Base-by-base conservation (phyloP, 1,140 invertebrate species). In the Calliphora vicina region DNA sequence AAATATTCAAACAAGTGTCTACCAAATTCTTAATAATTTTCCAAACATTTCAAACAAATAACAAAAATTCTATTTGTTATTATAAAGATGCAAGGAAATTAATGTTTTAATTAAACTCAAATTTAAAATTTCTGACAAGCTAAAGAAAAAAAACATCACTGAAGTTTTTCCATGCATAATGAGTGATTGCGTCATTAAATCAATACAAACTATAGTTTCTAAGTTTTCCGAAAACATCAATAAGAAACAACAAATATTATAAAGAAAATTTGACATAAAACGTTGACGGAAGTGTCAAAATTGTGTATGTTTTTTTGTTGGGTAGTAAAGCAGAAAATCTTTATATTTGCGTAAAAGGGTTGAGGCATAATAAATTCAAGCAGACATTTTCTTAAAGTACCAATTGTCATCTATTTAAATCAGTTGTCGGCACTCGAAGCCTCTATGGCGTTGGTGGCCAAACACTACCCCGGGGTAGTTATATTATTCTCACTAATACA, bases 171-270 rank as follows among this genome's bases (percentile, higher is more conserved):
- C 10, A 35, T 8, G 10, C 10, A 35, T 0, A 2, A 25, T 26
- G n/a, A 15, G 23, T 50, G n/a, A 80, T 80, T 80, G 50, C 50
- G 50, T 50, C 42, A 80, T 26, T 43, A 80, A 57, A 80, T 80
- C 26, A 73, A 73, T 35, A 27, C 3, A 73, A 73, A 73, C 8
- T 35, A 73, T 26, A 73, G 26, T 73, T 73, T 73, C 71, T 1
- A 35, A 73, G 12, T 73, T 73, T 27, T 73, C 12, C 9, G 9
- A 27, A 29, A 73, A 73, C 20, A 26, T 13, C 67, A 73, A 73
- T 27, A 73, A 73, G 12, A 8, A 73, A 15, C 12, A 71, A 71
- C 0, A 20, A 2, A 23, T 15, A 23, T 23, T 20, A 71, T 23
- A 23, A 71, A 8, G 23, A 72, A 25, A 72, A 25, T 27, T 73